These are phyloP conservation scores for Ammospiza maritima DNA, from an alignment of 2,797 vertebrate genomes.

Conservation along the genomic window DNA sequence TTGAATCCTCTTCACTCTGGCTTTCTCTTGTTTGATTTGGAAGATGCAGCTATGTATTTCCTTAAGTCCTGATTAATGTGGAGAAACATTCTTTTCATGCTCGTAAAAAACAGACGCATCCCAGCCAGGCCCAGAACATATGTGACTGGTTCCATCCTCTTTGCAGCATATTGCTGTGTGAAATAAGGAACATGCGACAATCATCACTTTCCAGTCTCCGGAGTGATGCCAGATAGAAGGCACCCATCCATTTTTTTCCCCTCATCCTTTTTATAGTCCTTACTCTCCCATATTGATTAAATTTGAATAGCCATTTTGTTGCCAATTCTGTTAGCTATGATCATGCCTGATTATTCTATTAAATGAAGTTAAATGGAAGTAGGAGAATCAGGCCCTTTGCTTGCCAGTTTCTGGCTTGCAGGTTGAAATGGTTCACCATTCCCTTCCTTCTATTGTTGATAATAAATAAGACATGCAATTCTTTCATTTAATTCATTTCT, in stretches of 20 bases:
- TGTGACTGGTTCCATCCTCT: conserved; percentile 60
- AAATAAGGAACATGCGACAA: conserved; percentile 62
- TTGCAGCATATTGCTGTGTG: conserved; percentile 62
- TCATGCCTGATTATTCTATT: conserved; percentile 12
- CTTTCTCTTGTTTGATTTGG: conserved; percentile 57
- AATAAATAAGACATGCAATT: not conserved
- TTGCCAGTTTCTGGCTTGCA: not conserved
- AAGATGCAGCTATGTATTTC: conserved; percentile 58
- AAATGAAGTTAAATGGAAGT: conserved; percentile 8
- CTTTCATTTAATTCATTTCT: not conserved
- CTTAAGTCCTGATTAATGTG: conserved; percentile 63
- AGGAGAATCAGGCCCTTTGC: not conserved
- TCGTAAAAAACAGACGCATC: conserved; percentile 53
- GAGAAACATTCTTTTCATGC: conserved; percentile 60
- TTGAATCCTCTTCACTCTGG: conserved; percentile 1
- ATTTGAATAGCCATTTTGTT: conserved; percentile 66
- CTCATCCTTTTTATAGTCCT: conserved; percentile 40
- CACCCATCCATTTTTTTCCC: conserved; percentile 51
- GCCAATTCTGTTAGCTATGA: conserved; percentile 33
- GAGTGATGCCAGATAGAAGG: conserved; percentile 60
- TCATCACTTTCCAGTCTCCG: conserved; percentile 59
- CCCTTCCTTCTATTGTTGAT: not conserved
- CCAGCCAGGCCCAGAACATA: conserved; percentile 66
- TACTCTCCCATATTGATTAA: conserved; percentile 27
- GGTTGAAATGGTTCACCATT: not conserved